phyloP scores from a whole-genome alignment of 2,888 invertebrate genomes.

The Hemicrepidius hirtus region DNA sequence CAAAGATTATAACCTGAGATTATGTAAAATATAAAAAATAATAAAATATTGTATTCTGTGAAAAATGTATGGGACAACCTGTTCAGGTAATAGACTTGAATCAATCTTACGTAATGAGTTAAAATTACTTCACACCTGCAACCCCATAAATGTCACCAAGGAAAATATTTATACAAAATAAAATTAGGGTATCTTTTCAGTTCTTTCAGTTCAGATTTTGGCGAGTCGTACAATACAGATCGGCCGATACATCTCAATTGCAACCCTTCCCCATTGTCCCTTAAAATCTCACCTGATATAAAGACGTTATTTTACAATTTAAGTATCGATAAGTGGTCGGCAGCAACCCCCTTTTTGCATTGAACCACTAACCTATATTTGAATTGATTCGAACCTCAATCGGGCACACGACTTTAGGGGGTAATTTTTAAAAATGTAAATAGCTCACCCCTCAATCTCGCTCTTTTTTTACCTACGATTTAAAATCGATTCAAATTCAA shows the following conservation, averaged over 20 bases:
- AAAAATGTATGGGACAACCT: no score
- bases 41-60: no score
- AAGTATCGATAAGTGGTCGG: slow-evolving; percentile 54
- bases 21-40: no score
- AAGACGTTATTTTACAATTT: slow-evolving; percentile 52
- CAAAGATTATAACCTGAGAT: no score
- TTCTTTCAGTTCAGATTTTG: slow-evolving; percentile 40
- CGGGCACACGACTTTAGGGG: slow-evolving; percentile 50
- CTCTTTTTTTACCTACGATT: background rate
- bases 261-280: slow-evolving; percentile 42
- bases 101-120: background rate
- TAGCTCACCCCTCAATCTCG: slow-evolving; percentile 21
- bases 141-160: slow-evolving; percentile 1
- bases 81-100: no score
- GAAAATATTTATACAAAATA: slow-evolving; percentile 44
- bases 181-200: slow-evolving; percentile 38
- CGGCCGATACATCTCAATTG: slow-evolving; percentile 48
- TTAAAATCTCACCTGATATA: slow-evolving; percentile 51
- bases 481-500: background rate
- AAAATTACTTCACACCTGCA: background rate
- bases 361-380: slow-evolving; percentile 53
- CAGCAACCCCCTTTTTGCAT: slow-evolving; percentile 40
- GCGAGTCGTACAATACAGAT: slow-evolving; percentile 45
- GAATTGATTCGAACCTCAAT: slow-evolving; percentile 52
- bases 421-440: slow-evolving; percentile 38